Base-by-base conservation (phyloP, 2,888 invertebrate genomes). In the Aporophyla nigra region DNA sequence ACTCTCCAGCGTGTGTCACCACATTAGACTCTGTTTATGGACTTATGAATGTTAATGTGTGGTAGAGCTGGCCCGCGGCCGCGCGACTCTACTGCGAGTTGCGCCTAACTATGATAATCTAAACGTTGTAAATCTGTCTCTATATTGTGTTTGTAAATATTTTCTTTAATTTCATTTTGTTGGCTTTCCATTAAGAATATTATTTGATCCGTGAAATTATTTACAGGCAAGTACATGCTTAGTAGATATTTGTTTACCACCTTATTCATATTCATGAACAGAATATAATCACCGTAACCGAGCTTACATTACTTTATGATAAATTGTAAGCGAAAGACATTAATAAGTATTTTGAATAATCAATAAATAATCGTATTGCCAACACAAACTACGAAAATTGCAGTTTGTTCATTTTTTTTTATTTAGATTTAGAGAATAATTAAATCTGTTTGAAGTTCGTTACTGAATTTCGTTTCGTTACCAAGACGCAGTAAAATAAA, bases 51-150 rank as follows among this genome's bases (percentile, higher is more conserved):
- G 83, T 76, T 78, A 82, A 87, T 80, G 58, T 56, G 54, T 12
- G 54, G 63, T 56, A 51, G 74, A 61, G 56, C 33, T 21, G 33
- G 27, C 49, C 27, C 2, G 16, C 33, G 6, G 33, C 21, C 46
- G 54, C 46, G 21, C 53, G 46, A 40, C 53, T 58, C 80, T 69
- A 46, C 43, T 61, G 67, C n/a, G n/a, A n/a, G n/a, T n/a, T n/a
- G n/a, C 40, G 70, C 56, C 53, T 80, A 72, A 81, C 83, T 86
- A 86, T 86, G 86, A 70, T 86, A 86, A 87, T 87, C 33, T 68
- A 78, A 76, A 19, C 58, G 74, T 61, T 71, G 84, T 83, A 86
- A 86, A 81, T 81, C 71, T 79, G 78, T 76, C 56, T 27, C 53
- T 76, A 77, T 83, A 74, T 76, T 87, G 72, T 80, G 62, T 78